Evolutionary conservation across 2,797 vertebrate genomes (phyloP).

Genomic region (Pseudomugil tenellus): DNA sequence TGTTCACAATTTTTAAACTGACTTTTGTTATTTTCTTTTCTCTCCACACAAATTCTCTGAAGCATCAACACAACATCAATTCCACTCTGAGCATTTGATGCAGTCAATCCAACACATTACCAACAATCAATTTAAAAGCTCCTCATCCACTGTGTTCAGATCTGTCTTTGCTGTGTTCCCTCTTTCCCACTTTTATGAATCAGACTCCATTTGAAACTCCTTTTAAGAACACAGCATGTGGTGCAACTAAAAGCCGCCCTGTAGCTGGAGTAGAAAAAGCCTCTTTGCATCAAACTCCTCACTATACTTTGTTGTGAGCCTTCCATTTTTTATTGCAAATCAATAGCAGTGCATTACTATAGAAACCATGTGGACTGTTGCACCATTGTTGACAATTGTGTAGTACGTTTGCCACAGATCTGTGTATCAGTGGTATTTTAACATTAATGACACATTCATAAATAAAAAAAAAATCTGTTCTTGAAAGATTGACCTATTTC

Average conservation of each 20-base stretch:
- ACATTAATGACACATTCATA: neutral
- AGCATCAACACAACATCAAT: conserved; percentile 24
- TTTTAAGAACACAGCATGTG: conserved; percentile 59
- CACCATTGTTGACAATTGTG: conserved; percentile 39
- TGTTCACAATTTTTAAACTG: neutral
- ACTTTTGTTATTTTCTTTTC: neutral
- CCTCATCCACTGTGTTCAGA: conserved; percentile 39
- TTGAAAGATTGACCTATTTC: neutral
- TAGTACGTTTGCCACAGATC: conserved; percentile 23
- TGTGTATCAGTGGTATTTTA: conserved; percentile 28
- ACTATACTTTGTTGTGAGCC: conserved; percentile 46
- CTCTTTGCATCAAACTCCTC: conserved; percentile 42
- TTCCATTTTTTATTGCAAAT: conserved; percentile 56
- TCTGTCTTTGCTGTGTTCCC: conserved; percentile 46
- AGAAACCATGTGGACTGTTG: conserved; percentile 52
- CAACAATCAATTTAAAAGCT: conserved; percentile 52
- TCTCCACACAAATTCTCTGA: conserved; percentile 8
- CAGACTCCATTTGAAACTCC: conserved; percentile 47
- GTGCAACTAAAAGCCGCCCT: conserved; percentile 63
- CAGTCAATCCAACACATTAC: conserved; percentile 57
- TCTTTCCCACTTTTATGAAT: conserved; percentile 54
- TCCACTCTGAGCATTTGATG: conserved; percentile 20
- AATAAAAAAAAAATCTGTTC: neutral
- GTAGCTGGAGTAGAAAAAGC: conserved; percentile 54
- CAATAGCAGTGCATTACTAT: conserved; percentile 58